A percentile compares a stretch with the other conserved stretches of the same genome.
Evolutionary conservation across 35 echinoderm and acorn worm species (phyloP).

Genomic region (Amphiura filiformis): DNA sequence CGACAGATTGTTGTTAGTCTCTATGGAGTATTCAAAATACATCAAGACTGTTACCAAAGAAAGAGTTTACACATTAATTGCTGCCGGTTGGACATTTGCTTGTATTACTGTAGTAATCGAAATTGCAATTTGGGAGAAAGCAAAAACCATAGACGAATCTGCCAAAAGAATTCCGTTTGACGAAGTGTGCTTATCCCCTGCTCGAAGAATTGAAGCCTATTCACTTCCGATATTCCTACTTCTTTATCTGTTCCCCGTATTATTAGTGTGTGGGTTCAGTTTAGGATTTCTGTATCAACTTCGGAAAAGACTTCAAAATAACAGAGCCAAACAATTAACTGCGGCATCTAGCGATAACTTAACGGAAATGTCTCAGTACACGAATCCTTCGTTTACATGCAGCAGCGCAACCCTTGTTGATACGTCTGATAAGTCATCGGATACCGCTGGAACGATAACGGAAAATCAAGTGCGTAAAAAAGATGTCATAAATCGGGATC

Average conservation of each 20-base stretch:
- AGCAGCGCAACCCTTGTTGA: too few relatives aligned
- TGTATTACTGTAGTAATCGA: background rate
- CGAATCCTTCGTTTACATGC: too few relatives aligned
- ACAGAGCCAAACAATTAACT: too few relatives aligned
- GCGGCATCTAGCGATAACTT: too few relatives aligned
- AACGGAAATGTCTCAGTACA: too few relatives aligned
- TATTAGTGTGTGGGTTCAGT: background rate
- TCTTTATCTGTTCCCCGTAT: background rate
- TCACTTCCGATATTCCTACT: background rate
- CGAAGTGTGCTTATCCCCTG: constrained; percentile 1
- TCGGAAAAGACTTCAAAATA: background rate
- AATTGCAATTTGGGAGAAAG: background rate
- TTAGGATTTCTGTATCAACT: background rate
- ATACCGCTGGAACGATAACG: too few relatives aligned
- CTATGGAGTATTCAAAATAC: constrained; percentile 13
- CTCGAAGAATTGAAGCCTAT: background rate
- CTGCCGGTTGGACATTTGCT: constrained; percentile 2
- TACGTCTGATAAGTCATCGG: too few relatives aligned
- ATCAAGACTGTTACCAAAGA: background rate
- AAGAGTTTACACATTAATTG: background rate
- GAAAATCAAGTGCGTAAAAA: too few relatives aligned
- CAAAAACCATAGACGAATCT: background rate
- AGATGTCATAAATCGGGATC: too few relatives aligned
- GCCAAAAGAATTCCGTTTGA: background rate
- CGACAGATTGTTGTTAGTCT: constrained; percentile 8